Conservation (phyloP, 1,140 invertebrate species). For the Augochlora pura region DNA sequence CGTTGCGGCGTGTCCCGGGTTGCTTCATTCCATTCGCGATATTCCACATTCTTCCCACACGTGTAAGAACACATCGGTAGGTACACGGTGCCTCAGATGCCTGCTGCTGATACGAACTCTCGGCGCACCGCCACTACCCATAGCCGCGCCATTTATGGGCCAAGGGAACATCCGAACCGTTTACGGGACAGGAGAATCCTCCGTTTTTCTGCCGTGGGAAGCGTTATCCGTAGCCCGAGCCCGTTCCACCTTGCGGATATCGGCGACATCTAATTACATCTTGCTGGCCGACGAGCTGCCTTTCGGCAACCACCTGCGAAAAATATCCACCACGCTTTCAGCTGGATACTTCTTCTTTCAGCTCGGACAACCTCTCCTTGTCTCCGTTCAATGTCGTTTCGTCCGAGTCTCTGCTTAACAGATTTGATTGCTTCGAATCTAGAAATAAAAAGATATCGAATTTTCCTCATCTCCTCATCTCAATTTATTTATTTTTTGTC, state of each 20-base stretch:
- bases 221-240: background rate
- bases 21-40: conserved; percentile 77
- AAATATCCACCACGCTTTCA: too few relatives aligned
- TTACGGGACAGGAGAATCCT: conserved; percentile 65
- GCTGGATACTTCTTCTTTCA: too few relatives aligned
- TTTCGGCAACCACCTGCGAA: background rate
- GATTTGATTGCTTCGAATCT: too few relatives aligned
- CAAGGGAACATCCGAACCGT: conserved; percentile 73
- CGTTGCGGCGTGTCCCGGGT: conserved; percentile 63
- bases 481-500: too few relatives aligned
- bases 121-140: conserved; percentile 54
- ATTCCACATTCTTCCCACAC: conserved; percentile 80
- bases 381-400: too few relatives aligned
- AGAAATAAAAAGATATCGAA: too few relatives aligned
- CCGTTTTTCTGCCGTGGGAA: conserved; percentile 50
- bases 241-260: background rate
- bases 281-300: background rate
- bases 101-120: conserved; percentile 72
- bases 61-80: conserved; percentile 73
- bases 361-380: too few relatives aligned
- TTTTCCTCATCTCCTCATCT: too few relatives aligned
- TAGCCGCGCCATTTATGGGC: conserved; percentile 73
- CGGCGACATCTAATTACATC: conserved; percentile 9
- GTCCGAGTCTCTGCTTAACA: too few relatives aligned
- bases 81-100: conserved; percentile 71